Base-by-base conservation (phyloP, 2,797 vertebrate species). In the Manis javanica region DNA sequence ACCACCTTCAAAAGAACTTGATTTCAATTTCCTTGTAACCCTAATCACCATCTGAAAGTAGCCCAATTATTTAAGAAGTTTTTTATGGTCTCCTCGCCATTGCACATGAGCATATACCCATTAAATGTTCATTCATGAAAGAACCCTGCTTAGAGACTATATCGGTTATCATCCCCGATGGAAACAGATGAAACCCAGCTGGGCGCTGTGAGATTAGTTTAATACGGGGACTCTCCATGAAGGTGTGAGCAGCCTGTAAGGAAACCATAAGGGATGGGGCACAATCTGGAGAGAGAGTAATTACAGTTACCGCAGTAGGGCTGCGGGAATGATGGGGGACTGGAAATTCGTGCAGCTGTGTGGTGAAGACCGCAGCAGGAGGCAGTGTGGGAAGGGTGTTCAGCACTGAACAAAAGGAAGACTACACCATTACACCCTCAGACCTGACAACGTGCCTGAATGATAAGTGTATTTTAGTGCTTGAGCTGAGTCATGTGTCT, bases 311-410 rank as follows among this genome's bases (percentile, higher is more conserved):
- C 24, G 82, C 31, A 14, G 0, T 79, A 51, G 16, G 7, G 8
- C 12, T 8, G 15, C 53, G 39, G 21, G 69, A 49, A 55, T 0
- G 19, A 37, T 12, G 16, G 7, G 2, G 18, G 0, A 2, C 7
- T n/a, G 10, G 34, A 16, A 51, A 69, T 24, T 46, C 23, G 2
- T 37, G 46, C 0, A 5, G 12, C 5, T 64, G 21, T 16, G 3
- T 37, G 18, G 7, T 15, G 31, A 37, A 31, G 46, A 2, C 23
- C 4, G 3, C 4, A 0, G 13, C 15, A 18, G 12, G 34, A 53
- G 16, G 24, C 7, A 53, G 13, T 14, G 26, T 57, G 51, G 23
- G 18, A 9, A 46, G 46, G 11, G 46, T 46, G 46, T 11, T 46
- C 46, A 46, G 46, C 46, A 8, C 10, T 46, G 46, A 46, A 46